Conservation (phyloP, 2,888 invertebrate species). For the Mantis religiosa region DNA sequence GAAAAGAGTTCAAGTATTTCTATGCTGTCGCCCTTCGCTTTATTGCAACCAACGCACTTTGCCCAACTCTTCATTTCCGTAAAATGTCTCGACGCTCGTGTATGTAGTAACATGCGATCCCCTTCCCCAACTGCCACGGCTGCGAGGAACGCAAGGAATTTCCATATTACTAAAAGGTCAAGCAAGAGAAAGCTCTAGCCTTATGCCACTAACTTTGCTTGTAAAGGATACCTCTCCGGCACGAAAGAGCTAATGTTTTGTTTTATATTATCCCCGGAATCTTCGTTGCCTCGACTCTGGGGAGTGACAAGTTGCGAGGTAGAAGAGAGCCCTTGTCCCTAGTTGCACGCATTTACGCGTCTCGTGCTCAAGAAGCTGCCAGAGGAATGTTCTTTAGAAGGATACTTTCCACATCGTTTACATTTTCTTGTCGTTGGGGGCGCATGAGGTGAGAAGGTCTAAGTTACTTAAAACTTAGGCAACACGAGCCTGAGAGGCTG, state of each 20-base stretch:
- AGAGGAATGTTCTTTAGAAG: not conserved
- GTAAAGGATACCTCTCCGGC: not conserved
- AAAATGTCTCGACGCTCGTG: not conserved
- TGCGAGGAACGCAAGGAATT: constrained; percentile 17
- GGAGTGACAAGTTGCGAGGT: not conserved
- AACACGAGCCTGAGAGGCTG: not conserved
- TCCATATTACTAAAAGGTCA: constrained; percentile 23
- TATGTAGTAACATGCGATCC: not conserved
- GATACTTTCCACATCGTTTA: not conserved
- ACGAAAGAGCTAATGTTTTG: constrained; percentile 10
- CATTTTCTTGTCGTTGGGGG: not conserved
- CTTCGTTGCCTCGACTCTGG: not conserved
- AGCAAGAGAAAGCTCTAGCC: not conserved
- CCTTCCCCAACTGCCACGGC: not conserved
- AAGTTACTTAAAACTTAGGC: not conserved
- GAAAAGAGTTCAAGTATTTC: not conserved
- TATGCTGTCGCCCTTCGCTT: not conserved
- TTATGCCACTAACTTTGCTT: constrained; percentile 4
- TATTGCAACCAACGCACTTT: not conserved
- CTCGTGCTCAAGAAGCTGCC: not conserved
- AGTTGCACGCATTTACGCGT: not conserved
- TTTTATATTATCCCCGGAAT: constrained; percentile 16
- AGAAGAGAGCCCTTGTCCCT: not conserved
- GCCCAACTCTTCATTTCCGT: not conserved
- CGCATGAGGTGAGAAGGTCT: not conserved